phyloP scores from a whole-genome alignment of 2,888 invertebrate species.

The Leucophenga montana region DNA sequence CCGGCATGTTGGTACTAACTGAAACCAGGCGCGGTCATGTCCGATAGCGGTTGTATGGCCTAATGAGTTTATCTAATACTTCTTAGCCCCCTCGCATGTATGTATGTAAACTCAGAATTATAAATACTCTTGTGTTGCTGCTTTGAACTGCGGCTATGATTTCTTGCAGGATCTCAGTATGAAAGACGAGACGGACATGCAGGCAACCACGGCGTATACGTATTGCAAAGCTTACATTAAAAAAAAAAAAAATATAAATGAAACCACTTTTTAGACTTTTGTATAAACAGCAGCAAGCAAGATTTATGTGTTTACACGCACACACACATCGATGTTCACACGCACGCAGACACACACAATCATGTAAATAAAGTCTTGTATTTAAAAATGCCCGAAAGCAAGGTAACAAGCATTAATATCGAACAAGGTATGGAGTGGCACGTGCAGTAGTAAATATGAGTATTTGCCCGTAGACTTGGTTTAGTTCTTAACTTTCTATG shows the following conservation, averaged over 20 bases:
- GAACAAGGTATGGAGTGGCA: no score
- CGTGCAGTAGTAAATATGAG: no score
- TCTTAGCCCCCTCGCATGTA: no score
- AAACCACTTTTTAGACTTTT: slow-evolving; percentile 20
- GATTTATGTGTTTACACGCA: slow-evolving; percentile 39
- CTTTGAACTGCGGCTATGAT: neutral
- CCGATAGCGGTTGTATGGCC: no score
- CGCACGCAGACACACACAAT: slow-evolving; percentile 14
- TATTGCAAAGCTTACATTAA: slow-evolving; percentile 13
- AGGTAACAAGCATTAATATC: neutral
- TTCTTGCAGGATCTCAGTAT: neutral
- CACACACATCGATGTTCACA: slow-evolving; percentile 29
- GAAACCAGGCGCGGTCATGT: no score
- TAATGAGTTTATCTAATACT: no score
- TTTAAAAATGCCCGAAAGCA: slow-evolving; percentile 35
- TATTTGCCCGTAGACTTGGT: no score
- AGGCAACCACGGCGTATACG: neutral
- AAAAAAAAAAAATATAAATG: neutral
- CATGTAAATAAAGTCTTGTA: slow-evolving; percentile 26
- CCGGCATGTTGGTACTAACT: no score
- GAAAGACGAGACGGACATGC: neutral
- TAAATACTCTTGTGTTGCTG: slow-evolving; percentile 16
- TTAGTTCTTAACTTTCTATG: no score
- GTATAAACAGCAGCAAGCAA: slow-evolving; percentile 22
- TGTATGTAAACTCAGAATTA: neutral